Evolutionary conservation across 1,140 invertebrate species (phyloP), one percentile per base, ranked within the genome.

Genomic region (Cydia pomonella): DNA sequence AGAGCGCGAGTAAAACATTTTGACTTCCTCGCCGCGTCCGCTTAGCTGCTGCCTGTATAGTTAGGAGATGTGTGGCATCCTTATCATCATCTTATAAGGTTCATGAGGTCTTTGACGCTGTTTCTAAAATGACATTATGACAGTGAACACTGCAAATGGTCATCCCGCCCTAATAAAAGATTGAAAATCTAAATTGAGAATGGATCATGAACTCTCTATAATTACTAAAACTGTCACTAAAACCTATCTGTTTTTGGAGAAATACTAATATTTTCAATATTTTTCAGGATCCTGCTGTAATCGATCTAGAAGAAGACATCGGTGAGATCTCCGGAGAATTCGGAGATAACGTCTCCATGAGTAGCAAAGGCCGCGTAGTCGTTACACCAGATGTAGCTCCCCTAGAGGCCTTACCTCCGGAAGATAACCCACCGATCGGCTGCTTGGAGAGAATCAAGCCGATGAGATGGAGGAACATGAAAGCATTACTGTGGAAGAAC

Each of bases 401-500:
- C 0, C 89, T 94, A 10, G 94, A 95, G 76, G 92, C 94, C 2
- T 79, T 95, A 80, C 95, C 95, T 0, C 95, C 95, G 1, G 95
- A 94, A 53, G 94, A 95, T 50, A 94, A 94, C 21, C 92, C 90
- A 10, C 92, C 80, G 76, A 85, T 76, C 41, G 88, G 91, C 0
- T 94, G 92, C 71, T 86, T 92, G 53, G 95, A 96, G 72, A 93
- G 95, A 27, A 93, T 96, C 2, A 95, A 95, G 86, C 94, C 96
- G 59, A 93, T 97, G 82, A 94, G 96, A 81, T 86, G 92, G 27
- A 93, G 95, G 84, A 96, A 97, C 78, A 96, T 98, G 94, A 95
- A 95, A 72, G 98, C 98, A 25, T 91, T 99, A 5, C 95, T 98
- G 53, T 97, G 97, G 94, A 99, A 99, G 86, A 99, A 99, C 91